Conservation (phyloP, 2,888 invertebrate species). For the Crepidodera aurea region DNA sequence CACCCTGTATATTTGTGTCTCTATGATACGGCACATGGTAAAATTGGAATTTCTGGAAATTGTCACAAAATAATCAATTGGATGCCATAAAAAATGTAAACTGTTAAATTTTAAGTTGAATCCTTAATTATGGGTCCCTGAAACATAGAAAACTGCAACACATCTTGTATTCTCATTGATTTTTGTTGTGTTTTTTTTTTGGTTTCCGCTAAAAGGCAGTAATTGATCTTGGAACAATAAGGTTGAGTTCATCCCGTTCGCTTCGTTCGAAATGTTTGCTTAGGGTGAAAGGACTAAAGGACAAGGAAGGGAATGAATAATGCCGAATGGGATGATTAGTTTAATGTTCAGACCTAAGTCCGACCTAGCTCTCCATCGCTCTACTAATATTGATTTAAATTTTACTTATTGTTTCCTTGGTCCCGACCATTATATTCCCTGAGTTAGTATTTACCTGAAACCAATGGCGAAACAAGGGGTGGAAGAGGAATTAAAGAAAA, state of each 20-base stretch:
- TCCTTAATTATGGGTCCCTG: no score
- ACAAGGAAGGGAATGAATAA: conserved; percentile 52
- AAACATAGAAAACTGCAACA: no score
- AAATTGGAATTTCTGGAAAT: no score
- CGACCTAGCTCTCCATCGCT: conserved; percentile 48
- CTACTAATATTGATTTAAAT: conserved; percentile 57
- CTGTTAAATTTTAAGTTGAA: no score
- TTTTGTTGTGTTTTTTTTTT: conserved; percentile 1
- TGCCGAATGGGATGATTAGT: conserved; percentile 56
- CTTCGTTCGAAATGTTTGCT: conserved; percentile 52
- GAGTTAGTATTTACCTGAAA: conserved; percentile 48
- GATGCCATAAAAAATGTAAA: no score
- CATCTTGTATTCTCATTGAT: not conserved
- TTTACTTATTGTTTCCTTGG: conserved; percentile 55
- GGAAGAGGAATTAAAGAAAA: no score
- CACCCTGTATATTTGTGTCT: no score
- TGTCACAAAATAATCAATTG: no score
- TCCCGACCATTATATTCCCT: conserved; percentile 41
- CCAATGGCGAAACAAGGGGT: conserved; percentile 25
- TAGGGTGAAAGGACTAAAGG: conserved; percentile 48
- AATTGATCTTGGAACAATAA: conserved; percentile 33
- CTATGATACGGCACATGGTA: no score
- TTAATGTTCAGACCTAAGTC: conserved; percentile 54
- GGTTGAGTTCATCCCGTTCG: conserved; percentile 44
- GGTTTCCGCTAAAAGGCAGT: conserved; percentile 19